A percentile compares a stretch with the other conserved stretches of the same genome.
These are phyloP conservation scores for Eonycteris spelaea DNA, from an alignment of 2,113 vertebrate genomes.

Conservation along the genomic window DNA sequence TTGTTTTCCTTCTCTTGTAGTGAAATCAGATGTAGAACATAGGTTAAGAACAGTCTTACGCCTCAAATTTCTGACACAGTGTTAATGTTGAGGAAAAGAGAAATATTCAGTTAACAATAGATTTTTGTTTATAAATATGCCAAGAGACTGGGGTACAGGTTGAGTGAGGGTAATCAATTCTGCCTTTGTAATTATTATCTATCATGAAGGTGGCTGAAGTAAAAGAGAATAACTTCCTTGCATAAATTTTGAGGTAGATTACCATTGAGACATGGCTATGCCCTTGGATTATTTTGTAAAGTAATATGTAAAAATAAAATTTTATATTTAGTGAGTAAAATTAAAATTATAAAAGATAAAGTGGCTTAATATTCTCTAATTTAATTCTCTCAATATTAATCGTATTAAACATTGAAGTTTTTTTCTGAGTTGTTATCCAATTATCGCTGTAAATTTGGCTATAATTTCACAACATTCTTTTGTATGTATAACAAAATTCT, in stretches of 20 bases:
- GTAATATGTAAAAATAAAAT: background rate
- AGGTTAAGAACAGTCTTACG: background rate
- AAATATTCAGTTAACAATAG: background rate
- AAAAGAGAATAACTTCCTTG: background rate
- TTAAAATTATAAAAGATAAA: constrained; percentile 21
- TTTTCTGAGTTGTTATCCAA: constrained; percentile 23
- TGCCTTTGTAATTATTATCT: background rate
- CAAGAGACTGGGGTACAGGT: background rate
- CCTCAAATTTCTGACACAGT: background rate
- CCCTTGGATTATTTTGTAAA: constrained; percentile 40
- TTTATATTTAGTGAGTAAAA: constrained; percentile 35
- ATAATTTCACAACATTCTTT: background rate
- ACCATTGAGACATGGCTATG: background rate
- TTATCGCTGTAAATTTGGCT: background rate
- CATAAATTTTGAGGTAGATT: background rate
- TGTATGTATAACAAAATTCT: background rate
- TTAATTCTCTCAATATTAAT: constrained; percentile 49
- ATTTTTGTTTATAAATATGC: constrained; percentile 25
- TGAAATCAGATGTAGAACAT: background rate
- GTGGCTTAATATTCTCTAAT: background rate
- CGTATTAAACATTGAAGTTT: constrained; percentile 44
- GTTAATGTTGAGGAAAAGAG: background rate
- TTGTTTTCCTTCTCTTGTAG: background rate
- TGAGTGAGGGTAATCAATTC: background rate
- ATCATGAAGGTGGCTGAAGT: background rate